Evolutionary conservation across 2,113 vertebrate species (phyloP), one percentile per base, ranked within the genome.

Genomic region (Psettodes erumei): DNA sequence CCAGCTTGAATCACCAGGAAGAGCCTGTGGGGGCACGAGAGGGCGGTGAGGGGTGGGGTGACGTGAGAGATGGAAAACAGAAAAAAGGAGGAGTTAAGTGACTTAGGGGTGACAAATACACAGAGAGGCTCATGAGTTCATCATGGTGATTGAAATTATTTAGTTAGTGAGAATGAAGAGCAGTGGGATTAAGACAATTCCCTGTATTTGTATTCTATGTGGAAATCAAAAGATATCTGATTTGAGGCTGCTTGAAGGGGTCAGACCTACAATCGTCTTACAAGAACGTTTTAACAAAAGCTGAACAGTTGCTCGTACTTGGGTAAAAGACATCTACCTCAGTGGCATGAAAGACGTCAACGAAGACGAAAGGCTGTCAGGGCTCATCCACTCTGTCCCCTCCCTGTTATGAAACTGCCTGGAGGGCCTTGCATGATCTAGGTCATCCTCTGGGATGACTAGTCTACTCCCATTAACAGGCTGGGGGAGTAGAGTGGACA

Each of bases 1-100:
- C 98, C 98, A 98, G 13, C 94, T 95, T 3, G 94, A 90, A 54
- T 94, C 91, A 83, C 94, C 95, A 87, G 95, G 73, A 58, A 88
- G 71, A 78, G 79, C 85, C 94, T 95, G 76, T 28, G 45, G 28
- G n/a, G 28, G 30, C 28, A 83, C n/a, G 9, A 15, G 54, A 15
- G 37, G 40, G 21, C 11, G 33, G 18, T 40, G 53, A 60, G 15
- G 16, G 38, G 23, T 33, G 58, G 37, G 27, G 50, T 45, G 71
- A 55, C 32, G 71, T 51, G 38, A 27, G 55, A 68, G 33, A 53
- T 63, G 19, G 33, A 50, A 30, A 72, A 19, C 0, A 42, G 12
- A 64, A 50, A 40, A 77, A 63, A 56, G n/a, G 12, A 62, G 21
- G 15, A 55, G 13, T 68, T 38, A 13, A 59, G 33, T 56, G 19